Base-by-base conservation (phyloP, 2,888 invertebrate genomes). In the Leptinotarsa peninsularis region DNA sequence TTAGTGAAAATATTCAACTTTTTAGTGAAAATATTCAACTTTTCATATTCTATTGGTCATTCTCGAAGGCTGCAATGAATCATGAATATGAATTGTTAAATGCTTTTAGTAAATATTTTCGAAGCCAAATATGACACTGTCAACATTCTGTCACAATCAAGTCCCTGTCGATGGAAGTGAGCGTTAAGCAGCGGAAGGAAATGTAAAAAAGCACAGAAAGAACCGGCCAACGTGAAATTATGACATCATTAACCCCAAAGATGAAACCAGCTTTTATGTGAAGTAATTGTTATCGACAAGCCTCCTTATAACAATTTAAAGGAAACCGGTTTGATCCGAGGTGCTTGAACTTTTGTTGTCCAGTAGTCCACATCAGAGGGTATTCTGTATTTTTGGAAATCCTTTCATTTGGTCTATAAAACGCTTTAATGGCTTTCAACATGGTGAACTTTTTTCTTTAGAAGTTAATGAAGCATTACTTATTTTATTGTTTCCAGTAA, bases 251-350 rank as follows among this genome's bases (percentile, higher is more conserved):
- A 76, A 74, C 60, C 60, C 54, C 58, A 74, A 71, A 71, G 76
- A 27, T 67, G 74, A 69, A 72, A 66, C 72, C 71, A 72, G 77
- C 67, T 73, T 72, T 72, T 67, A 77, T 75, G 73, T 74, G 66
- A 71, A 75, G 77, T 77, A 77, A 77, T 77, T 77, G 77, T 77
- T 75, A 77, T 77, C 77, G 75, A 75, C 73, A 77, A 70, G 72
- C 72, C 71, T 72, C 71, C 75, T 68, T 70, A 71, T 77, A 70
- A 74, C 74, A 77, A 69, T 77, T 77, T 72, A 68, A 74, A 72
- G 66, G 52, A 67, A 77, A 74, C 76, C 74, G 74, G 74, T 77
- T 77, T 17, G 43, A 70, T 18, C 21, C 54, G 69, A 77, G 76
- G 76, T 74, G 76, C 74, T 74, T 77, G 76, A 77, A 77, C 76